phyloP scores from a whole-genome alignment of 2,888 invertebrate species.

The Troglohyphantes excavatus region DNA sequence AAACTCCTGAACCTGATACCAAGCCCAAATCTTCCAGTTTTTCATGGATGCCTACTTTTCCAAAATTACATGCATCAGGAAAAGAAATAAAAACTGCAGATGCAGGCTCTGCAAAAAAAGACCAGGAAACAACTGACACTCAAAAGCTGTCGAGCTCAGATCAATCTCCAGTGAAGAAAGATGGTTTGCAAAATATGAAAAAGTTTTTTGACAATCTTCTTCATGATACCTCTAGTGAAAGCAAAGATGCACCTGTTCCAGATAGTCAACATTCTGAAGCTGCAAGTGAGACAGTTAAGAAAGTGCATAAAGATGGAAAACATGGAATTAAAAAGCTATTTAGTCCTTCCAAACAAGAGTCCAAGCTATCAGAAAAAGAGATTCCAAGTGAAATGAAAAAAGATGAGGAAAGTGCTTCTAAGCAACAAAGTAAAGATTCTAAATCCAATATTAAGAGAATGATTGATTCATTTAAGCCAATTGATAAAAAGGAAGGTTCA shows the following conservation, averaged over 20 bases:
- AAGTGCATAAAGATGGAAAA: slow-evolving; percentile 22
- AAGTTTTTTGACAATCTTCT: slow-evolving; percentile 49
- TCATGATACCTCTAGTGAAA: slow-evolving; percentile 40
- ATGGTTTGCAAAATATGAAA: slow-evolving; percentile 43
- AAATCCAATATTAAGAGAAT: slow-evolving; percentile 52
- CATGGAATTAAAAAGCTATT: slow-evolving; percentile 52
- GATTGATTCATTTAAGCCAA: slow-evolving; percentile 59
- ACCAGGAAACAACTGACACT: not conserved
- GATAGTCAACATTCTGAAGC: not conserved
- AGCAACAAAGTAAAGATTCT: slow-evolving; percentile 24
- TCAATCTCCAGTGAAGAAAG: slow-evolving; percentile 29
- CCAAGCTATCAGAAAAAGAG: not conserved
- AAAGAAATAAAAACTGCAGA: slow-evolving; percentile 30
- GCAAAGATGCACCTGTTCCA: slow-evolving; percentile 8
- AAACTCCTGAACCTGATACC: not conserved
- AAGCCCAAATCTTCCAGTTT: slow-evolving; percentile 42
- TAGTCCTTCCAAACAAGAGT: slow-evolving; percentile 32
- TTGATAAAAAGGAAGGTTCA: slow-evolving; percentile 21
- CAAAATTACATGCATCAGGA: slow-evolving; percentile 38
- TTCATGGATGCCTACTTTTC: slow-evolving; percentile 53
- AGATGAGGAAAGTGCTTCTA: not conserved
- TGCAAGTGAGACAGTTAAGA: not conserved
- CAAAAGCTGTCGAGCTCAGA: not conserved
- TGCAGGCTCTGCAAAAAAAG: slow-evolving; percentile 12
- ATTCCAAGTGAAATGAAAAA: not conserved